Base-by-base conservation (phyloP, 1,140 invertebrate species). In the Pygmarrhopalites habei region DNA sequence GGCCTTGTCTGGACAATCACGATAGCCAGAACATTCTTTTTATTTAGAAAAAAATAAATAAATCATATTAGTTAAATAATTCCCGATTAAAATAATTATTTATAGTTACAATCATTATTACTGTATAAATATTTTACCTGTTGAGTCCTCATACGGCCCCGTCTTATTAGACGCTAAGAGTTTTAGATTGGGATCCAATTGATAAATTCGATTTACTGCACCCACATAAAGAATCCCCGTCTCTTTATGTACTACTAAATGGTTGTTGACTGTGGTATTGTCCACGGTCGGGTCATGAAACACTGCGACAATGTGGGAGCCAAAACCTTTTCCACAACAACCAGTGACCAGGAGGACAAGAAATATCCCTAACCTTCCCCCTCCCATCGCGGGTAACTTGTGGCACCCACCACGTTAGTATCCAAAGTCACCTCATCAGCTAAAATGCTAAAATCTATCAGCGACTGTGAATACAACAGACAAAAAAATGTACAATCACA, bases 201-300 rank as follows among this genome's bases (percentile, higher is more conserved):
- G 92, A 76, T 93, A 97, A 32, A 99, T 82, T 56, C 84, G 81
- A 78, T 98, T 98, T 10, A 95, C 89, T 39, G 89, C 94, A 55
- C 94, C 95, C 51, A 98, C 83, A 80, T 92, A 98, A 12, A 97
- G 82, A 44, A 90, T 82, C 35, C 91, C 92, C 17, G 90, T 94
- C 76, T 91, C 89, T 74, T 88, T 90, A 77, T 96, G 90, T 60
- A 95, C 87, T 29, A 91, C 88, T 64, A 96, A 79, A 77, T 95
- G 91, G 76, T 92, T 90, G 81, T 71, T 68, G 12, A 68, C 58
- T 26, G 61, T 66, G 19, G 30, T 39, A 57, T 71, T 66, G 19
- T 59, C 59, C 17, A 26, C 29, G 14, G 44, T 58, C 5, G 66
- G 52, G 43, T 71, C 69, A 15, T 43, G 17, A 61, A 71, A 71